Conservation (phyloP, 1,140 invertebrate species). For the Leptinotarsa lineolata region DNA sequence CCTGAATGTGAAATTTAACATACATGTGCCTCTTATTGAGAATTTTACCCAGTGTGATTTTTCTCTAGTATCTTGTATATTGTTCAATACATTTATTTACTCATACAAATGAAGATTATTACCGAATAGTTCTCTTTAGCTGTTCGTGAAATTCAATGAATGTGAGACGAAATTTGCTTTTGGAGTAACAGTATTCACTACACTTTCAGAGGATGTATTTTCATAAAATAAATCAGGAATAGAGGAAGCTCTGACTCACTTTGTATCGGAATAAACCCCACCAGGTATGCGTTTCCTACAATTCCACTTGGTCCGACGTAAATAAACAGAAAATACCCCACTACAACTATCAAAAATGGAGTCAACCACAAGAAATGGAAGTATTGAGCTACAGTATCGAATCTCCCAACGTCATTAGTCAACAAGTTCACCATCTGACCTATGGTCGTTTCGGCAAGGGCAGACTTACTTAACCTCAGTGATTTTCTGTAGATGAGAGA, state of each 20-base stretch:
- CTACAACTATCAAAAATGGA: constrained; percentile 73
- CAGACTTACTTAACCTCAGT: constrained; percentile 67
- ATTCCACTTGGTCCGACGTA: constrained; percentile 73
- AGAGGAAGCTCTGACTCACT: constrained; percentile 62
- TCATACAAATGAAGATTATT: too few relatives aligned
- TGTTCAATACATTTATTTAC: too few relatives aligned
- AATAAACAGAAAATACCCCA: constrained; percentile 74
- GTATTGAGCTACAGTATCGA: constrained; percentile 68
- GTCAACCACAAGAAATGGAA: constrained; percentile 72
- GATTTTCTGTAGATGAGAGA: constrained; percentile 84
- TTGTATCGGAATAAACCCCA: constrained; percentile 84
- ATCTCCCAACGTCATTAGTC: constrained; percentile 79
- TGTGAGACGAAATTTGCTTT: too few relatives aligned
- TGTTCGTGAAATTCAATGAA: too few relatives aligned
- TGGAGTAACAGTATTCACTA: too few relatives aligned
- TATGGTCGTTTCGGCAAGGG: constrained; percentile 75
- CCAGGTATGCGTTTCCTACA: constrained; percentile 76
- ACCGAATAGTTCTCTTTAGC: too few relatives aligned
- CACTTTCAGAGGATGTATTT: constrained; percentile 44
- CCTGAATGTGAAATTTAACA: too few relatives aligned
- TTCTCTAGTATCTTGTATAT: too few relatives aligned
- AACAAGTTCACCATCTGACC: constrained; percentile 86
- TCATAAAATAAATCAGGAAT: constrained; percentile 72
- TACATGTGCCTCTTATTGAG: too few relatives aligned
- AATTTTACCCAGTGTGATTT: too few relatives aligned